These are phyloP conservation scores for Myotis daubentonii DNA, from an alignment of 2,797 vertebrate species.

Conservation along the genomic window DNA sequence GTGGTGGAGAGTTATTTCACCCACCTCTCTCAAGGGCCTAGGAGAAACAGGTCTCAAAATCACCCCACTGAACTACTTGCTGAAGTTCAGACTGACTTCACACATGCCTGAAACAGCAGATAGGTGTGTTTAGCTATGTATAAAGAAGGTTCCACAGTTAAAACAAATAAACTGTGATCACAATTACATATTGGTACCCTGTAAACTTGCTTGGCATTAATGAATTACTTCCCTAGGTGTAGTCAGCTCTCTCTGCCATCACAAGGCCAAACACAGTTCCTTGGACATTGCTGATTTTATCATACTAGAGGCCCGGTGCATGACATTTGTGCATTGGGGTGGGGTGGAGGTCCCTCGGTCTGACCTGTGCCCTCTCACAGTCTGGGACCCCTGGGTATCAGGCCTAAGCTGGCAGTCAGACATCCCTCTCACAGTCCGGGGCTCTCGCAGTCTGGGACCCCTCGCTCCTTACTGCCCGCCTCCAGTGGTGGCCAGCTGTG, in stretches of 20 bases:
- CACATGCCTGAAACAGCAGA: neutral
- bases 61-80: neutral
- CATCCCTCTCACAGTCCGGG: no score
- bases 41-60: neutral
- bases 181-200: neutral
- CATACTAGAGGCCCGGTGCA: neutral
- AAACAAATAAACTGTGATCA: neutral
- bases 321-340: no score
- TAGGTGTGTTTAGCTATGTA: neutral
- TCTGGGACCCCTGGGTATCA: no score
- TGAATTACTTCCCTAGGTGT: neutral
- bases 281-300: neutral
- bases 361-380: no score
- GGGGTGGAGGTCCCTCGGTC: no score
- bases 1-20: neutral
- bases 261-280: neutral
- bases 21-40: neutral
- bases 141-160: neutral
- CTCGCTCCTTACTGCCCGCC: no score
- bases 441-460: no score
- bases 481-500: no score
- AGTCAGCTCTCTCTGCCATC: neutral
- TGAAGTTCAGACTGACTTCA: neutral
- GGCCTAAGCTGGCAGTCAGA: no score
- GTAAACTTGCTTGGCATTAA: neutral